Conservation (phyloP, 2,113 vertebrate species). For the Vulpes lagopus region DNA sequence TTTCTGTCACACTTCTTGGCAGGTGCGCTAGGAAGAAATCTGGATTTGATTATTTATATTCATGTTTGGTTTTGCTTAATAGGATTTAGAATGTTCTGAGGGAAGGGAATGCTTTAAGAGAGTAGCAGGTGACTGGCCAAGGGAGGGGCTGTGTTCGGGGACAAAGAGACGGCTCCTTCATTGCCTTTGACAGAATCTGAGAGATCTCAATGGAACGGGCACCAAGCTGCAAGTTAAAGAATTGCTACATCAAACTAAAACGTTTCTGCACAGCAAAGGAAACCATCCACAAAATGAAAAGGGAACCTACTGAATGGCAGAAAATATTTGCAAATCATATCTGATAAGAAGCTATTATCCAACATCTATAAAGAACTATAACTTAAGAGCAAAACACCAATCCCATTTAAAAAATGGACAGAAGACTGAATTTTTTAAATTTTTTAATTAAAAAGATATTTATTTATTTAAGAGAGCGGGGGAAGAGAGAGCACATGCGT, state of each 20-base stretch:
- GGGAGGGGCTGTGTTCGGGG: too few relatives aligned
- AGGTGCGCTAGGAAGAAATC: conserved; percentile 30
- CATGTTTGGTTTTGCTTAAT: conserved; percentile 33
- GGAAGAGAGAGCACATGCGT: not conserved
- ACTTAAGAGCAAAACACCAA: not conserved
- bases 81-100: conserved; percentile 41
- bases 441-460: not conserved
- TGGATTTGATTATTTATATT: not conserved
- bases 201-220: not conserved
- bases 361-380: not conserved
- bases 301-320: not conserved
- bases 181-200: not conserved
- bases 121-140: not conserved
- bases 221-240: not conserved
- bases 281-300: not conserved
- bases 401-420: not conserved
- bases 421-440: not conserved
- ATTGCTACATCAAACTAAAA: not conserved
- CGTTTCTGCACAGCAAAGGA: not conserved
- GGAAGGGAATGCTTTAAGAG: not conserved
- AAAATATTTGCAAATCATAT: not conserved
- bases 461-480: not conserved
- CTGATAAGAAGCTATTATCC: not conserved
- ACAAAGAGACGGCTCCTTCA: not conserved
- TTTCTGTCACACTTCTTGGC: conserved; percentile 21